These are phyloP conservation scores for Synergus itoensis DNA, from an alignment of 2,888 invertebrate species.

Conservation along the genomic window DNA sequence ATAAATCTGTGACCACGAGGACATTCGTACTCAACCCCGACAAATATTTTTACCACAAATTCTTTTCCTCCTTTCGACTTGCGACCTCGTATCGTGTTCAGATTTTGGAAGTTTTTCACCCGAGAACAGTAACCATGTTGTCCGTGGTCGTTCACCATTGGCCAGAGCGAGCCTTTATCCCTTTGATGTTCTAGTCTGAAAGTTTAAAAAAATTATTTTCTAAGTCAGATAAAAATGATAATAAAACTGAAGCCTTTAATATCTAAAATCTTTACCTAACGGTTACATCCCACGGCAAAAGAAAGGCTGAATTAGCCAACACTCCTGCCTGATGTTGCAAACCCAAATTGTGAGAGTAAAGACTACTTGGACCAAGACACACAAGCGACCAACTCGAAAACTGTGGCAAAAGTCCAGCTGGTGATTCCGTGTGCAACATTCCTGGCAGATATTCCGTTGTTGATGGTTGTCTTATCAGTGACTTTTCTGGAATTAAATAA, in stretches of 20 bases:
- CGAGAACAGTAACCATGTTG: constrained; percentile 68
- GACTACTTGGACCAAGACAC: constrained; percentile 92
- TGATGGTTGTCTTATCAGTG: constrained; percentile 84
- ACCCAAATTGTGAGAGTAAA: constrained; percentile 93
- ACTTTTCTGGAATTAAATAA: constrained; percentile 78
- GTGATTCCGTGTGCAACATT: constrained; percentile 91
- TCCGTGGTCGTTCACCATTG: constrained; percentile 72
- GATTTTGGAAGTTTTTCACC: constrained; percentile 73
- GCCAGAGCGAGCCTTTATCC: constrained; percentile 75
- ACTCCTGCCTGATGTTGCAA: constrained; percentile 95
- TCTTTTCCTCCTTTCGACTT: constrained; percentile 77
- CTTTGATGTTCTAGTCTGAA: constrained; percentile 76
- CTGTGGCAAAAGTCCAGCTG: constrained; percentile 88
- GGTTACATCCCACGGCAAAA: constrained; percentile 96
- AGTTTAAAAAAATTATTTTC: neutral
- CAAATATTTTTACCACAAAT: constrained; percentile 89
- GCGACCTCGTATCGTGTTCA: constrained; percentile 73
- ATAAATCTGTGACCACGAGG: constrained; percentile 98
- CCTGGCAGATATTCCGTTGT: constrained; percentile 95
- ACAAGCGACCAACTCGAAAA: constrained; percentile 95
- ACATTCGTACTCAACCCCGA: constrained; percentile 98
- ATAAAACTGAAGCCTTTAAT: neutral
- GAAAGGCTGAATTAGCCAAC: constrained; percentile 91
- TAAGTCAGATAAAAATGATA: neutral
- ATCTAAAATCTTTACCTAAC: constrained; percentile 78